phyloP scores from a whole-genome alignment of 1,140 invertebrate genomes.

The Piezodorus guildinii region DNA sequence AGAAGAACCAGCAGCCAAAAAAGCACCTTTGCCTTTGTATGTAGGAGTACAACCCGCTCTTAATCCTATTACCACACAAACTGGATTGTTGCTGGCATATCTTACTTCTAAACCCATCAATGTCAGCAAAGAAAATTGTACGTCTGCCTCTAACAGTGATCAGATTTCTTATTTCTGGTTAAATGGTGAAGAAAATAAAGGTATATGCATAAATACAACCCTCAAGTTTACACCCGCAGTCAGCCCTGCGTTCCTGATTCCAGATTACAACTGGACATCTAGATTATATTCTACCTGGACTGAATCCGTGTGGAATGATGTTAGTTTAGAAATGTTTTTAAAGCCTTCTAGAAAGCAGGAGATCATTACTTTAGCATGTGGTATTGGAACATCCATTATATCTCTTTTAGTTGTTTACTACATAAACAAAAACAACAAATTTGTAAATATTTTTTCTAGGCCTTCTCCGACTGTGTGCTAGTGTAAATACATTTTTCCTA shows the following conservation, averaged over 20 bases:
- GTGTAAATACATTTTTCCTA: not conserved
- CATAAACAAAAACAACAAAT: not conserved
- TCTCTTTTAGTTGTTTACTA: slow-evolving; percentile 33
- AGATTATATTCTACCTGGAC: slow-evolving; percentile 80
- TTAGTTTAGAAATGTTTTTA: slow-evolving; percentile 69
- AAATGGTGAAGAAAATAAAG: slow-evolving; percentile 41
- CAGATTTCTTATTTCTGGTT: slow-evolving; percentile 33
- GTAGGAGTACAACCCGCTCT: slow-evolving; percentile 41
- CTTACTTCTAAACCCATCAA: slow-evolving; percentile 7
- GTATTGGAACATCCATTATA: slow-evolving; percentile 46
- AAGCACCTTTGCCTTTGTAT: slow-evolving; percentile 38
- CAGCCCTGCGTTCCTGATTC: slow-evolving; percentile 66
- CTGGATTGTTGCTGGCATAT: slow-evolving; percentile 32
- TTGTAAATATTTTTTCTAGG: not conserved
- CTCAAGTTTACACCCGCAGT: slow-evolving; percentile 59
- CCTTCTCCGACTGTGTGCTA: too few species aligned
- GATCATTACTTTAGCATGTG: slow-evolving; percentile 48
- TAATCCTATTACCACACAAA: slow-evolving; percentile 39
- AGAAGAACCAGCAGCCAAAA: slow-evolving; percentile 17
- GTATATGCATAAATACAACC: slow-evolving; percentile 62
- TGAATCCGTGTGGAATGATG: slow-evolving; percentile 70
- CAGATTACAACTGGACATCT: slow-evolving; percentile 67
- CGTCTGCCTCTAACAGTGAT: not conserved
- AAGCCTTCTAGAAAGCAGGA: slow-evolving; percentile 59
- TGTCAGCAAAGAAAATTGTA: slow-evolving; percentile 3